Percentiles rank a stretch among this genome's conserved stretches.
Evolutionary conservation across 1,140 invertebrate genomes (phyloP).

Genomic region (Drosophila obscura): DNA sequence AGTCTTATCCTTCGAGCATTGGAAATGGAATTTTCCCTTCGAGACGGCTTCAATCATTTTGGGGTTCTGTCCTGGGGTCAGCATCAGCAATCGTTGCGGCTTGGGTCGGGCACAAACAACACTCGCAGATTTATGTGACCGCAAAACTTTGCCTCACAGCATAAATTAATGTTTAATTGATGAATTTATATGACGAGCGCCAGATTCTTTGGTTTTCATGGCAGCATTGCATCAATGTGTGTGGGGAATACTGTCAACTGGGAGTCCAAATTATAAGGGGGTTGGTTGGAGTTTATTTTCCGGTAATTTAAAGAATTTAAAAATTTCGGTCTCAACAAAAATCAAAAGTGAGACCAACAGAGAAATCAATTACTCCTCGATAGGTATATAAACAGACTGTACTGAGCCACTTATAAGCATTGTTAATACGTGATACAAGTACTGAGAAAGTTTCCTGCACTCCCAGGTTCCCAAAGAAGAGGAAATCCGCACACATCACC

Average conservation of each 20-base stretch:
- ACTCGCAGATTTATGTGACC: conserved; percentile 73
- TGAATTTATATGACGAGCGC: conserved; percentile 58
- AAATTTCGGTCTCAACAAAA: no score
- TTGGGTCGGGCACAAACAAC: conserved; percentile 46
- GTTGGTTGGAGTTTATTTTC: no score
- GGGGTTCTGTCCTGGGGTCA: conserved; percentile 30
- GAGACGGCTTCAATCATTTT: conserved; percentile 57
- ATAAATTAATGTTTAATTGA: conserved; percentile 77
- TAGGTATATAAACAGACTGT: no score
- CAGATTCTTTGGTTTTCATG: conserved; percentile 14
- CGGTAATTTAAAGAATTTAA: neutral
- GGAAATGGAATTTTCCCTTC: conserved; percentile 47
- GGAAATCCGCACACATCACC: no score
- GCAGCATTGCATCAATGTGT: conserved; percentile 25
- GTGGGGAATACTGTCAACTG: no score
- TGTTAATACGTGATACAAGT: no score
- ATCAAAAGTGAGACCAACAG: no score
- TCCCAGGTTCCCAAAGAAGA: no score
- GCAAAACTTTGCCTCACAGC: conserved; percentile 66
- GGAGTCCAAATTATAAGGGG: neutral
- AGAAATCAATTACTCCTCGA: no score
- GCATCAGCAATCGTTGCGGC: conserved; percentile 19
- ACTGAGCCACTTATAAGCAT: no score
- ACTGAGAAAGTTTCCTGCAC: no score
- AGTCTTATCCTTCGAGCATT: conserved; percentile 50